Conservation (phyloP, 1,140 invertebrate species). For the Popillia japonica region DNA sequence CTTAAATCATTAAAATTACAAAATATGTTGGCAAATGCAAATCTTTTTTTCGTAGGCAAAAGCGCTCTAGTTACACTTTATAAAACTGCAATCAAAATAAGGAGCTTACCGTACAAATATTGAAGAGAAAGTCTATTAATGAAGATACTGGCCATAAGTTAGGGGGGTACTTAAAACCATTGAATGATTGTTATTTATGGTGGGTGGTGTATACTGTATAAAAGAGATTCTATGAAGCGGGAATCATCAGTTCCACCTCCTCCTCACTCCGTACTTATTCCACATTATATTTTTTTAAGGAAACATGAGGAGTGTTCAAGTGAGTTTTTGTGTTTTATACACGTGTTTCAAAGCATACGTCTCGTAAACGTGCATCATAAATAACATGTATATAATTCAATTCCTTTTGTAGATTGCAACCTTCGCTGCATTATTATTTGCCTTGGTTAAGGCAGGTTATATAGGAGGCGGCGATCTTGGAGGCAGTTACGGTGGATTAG, state of each 20-base stretch:
- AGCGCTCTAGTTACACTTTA: neutral
- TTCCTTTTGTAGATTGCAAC: conserved; percentile 6
- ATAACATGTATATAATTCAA: neutral
- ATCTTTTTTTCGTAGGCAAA: neutral
- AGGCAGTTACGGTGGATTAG: conserved; percentile 25
- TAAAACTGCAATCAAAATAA: neutral
- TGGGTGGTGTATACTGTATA: conserved; percentile 42
- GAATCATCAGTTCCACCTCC: conserved; percentile 32
- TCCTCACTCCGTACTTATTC: neutral
- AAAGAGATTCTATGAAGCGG: conserved; percentile 25
- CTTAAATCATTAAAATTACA: neutral
- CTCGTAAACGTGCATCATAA: neutral
- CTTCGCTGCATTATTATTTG: conserved; percentile 40
- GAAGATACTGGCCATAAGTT: conserved; percentile 20
- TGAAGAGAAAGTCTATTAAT: conserved; percentile 20
- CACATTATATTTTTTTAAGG: neutral
- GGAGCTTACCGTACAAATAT: neutral
- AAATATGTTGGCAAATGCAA: neutral
- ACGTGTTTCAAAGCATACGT: neutral
- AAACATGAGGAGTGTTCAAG: conserved; percentile 31
- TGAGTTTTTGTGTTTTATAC: conserved; percentile 21
- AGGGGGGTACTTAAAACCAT: conserved; percentile 5
- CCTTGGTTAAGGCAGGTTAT: conserved; percentile 43
- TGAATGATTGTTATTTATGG: neutral
- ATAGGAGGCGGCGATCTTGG: conserved; percentile 39